Conservation (phyloP, 2,113 vertebrate genomes). For the Meriones unguiculatus region DNA sequence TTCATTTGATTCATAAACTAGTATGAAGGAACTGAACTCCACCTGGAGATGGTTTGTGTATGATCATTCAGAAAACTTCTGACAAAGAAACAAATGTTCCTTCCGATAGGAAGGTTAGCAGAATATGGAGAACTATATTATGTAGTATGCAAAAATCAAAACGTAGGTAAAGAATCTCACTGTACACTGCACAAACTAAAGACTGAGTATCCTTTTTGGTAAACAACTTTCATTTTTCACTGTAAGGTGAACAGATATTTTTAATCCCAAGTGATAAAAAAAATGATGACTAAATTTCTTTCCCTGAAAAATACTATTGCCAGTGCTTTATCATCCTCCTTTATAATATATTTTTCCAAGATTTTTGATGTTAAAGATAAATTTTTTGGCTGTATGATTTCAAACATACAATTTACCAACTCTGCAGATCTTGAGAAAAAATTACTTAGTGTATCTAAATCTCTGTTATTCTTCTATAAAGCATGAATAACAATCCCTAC, state of each 20-base stretch:
- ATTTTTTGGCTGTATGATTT: background rate
- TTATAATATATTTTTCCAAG: background rate
- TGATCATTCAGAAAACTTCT: too few relatives aligned
- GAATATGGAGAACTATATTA: background rate
- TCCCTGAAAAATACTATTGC: background rate
- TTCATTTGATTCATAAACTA: background rate
- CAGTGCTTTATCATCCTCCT: background rate
- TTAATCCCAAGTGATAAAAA: background rate
- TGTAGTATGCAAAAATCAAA: background rate
- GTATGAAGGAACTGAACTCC: background rate
- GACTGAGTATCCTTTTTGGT: background rate
- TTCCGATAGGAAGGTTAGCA: background rate
- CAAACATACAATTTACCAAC: background rate
- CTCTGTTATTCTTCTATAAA: slow-evolving; percentile 21
- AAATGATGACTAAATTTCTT: background rate
- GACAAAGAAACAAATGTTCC: background rate
- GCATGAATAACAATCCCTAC: background rate
- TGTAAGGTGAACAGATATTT: background rate
- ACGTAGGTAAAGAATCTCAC: background rate
- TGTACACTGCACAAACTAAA: background rate
- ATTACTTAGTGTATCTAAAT: background rate
- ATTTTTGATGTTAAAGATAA: background rate
- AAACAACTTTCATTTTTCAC: background rate
- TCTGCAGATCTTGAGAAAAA: slow-evolving; percentile 22
- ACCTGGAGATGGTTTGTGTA: background rate